These are phyloP conservation scores for Dyspetes luteomarginatus DNA, from an alignment of 2,888 invertebrate genomes.

Conservation along the genomic window DNA sequence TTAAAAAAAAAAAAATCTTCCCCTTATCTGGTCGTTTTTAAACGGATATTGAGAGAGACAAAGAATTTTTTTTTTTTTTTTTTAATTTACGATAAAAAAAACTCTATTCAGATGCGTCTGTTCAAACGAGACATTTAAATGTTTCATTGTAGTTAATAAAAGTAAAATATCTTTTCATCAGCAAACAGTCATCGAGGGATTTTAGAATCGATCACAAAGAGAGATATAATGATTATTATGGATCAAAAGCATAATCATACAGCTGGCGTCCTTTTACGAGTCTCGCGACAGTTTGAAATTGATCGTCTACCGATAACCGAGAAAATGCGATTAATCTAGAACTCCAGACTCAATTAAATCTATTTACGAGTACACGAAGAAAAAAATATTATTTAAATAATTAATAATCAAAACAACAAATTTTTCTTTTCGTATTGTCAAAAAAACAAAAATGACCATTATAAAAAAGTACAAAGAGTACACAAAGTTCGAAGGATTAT, in stretches of 20 bases:
- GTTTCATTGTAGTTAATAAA: not conserved
- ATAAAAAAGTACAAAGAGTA: too few species aligned
- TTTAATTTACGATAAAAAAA: too few species aligned
- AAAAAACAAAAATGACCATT: too few species aligned
- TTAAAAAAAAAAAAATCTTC: too few species aligned
- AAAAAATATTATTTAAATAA: not conserved
- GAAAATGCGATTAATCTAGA: not conserved
- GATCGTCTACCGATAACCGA: not conserved
- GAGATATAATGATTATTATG: conserved; percentile 23
- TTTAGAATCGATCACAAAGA: conserved; percentile 34
- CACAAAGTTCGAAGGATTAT: too few species aligned
- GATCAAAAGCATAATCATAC: conserved; percentile 38
- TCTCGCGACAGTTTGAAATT: not conserved
- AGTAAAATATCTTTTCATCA: conserved; percentile 30
- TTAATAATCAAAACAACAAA: not conserved
- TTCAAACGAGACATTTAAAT: not conserved
- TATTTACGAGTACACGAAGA: not conserved
- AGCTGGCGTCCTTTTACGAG: conserved; percentile 10
- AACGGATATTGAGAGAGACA: too few species aligned
- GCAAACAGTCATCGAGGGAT: conserved; percentile 50
- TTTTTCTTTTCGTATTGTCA: too few species aligned
- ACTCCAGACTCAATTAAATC: not conserved
- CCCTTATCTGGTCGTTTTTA: too few species aligned
- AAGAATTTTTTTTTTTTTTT: too few species aligned
- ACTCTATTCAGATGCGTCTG: not conserved